Evolutionary conservation across 2,797 vertebrate genomes (phyloP).

Genomic region (Siniperca undulata): DNA sequence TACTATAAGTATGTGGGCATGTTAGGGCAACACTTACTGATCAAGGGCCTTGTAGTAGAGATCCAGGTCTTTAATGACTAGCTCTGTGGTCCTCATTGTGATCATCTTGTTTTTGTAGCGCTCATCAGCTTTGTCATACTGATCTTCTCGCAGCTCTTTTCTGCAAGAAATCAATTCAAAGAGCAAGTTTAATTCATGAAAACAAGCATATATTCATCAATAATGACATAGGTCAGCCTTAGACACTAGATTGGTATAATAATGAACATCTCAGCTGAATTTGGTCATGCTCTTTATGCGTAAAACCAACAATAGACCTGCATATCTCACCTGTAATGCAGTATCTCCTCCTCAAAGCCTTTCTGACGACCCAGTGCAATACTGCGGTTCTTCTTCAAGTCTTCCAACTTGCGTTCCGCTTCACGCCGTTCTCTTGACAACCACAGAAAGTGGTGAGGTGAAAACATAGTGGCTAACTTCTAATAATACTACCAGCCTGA

Average conservation of each 20-base stretch:
- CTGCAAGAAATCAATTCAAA: constrained; percentile 73
- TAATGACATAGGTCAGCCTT: not conserved
- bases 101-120: constrained; percentile 96
- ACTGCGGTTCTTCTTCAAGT: constrained; percentile 92
- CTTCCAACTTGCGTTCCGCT: constrained; percentile 89
- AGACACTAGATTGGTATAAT: not conserved
- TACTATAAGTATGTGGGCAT: not conserved
- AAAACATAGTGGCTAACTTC: not conserved
- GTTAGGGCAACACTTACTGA: constrained; percentile 88
- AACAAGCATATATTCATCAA: not conserved
- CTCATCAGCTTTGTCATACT: constrained; percentile 93
- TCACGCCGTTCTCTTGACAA: constrained; percentile 87
- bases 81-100: constrained; percentile 94
- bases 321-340: constrained; percentile 83
- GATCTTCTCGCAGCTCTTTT: constrained; percentile 93
- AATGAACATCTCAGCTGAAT: not conserved
- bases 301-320: not conserved
- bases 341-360: constrained; percentile 96
- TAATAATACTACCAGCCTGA: not conserved
- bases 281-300: not conserved
- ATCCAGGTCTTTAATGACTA: constrained; percentile 95
- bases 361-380: constrained; percentile 92
- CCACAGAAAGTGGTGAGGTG: not conserved
- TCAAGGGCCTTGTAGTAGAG: constrained; percentile 98
- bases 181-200: not conserved